Evolutionary conservation across 2,113 vertebrate genomes (phyloP).

Genomic region (Plotosus lineatus): DNA sequence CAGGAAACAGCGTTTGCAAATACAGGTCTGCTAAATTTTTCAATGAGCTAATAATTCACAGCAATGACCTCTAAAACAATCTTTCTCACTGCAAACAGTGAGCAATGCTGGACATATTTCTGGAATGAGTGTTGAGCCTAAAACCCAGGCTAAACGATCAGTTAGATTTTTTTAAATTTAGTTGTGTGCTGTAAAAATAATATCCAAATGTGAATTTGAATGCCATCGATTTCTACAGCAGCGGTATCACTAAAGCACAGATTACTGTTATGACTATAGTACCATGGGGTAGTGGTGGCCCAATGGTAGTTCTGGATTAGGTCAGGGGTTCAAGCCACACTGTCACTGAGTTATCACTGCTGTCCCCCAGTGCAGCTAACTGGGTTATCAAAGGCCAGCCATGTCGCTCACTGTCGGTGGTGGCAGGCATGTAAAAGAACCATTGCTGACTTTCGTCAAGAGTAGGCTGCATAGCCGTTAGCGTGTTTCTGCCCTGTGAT

Average conservation of each 20-base stretch:
- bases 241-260: not conserved
- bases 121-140: not conserved
- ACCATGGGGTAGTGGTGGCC: too few relatives aligned
- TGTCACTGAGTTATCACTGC: too few relatives aligned
- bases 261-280: not conserved
- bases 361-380: too few relatives aligned
- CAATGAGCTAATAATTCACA: slow-evolving; percentile 46
- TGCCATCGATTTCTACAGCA: not conserved
- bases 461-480: too few relatives aligned
- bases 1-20: slow-evolving; percentile 48
- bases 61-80: slow-evolving; percentile 16
- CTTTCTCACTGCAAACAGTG: slow-evolving; percentile 23
- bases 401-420: too few relatives aligned
- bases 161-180: not conserved
- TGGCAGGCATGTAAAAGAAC: too few relatives aligned
- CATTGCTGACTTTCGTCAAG: too few relatives aligned
- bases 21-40: slow-evolving; percentile 38
- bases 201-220: not conserved
- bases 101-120: not conserved
- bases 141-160: not conserved
- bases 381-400: too few relatives aligned
- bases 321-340: too few relatives aligned
- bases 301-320: too few relatives aligned
- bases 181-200: not conserved
- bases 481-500: too few relatives aligned